Evolutionary conservation across 2,113 vertebrate species (phyloP).

Genomic region (Spilogale gracilis): DNA sequence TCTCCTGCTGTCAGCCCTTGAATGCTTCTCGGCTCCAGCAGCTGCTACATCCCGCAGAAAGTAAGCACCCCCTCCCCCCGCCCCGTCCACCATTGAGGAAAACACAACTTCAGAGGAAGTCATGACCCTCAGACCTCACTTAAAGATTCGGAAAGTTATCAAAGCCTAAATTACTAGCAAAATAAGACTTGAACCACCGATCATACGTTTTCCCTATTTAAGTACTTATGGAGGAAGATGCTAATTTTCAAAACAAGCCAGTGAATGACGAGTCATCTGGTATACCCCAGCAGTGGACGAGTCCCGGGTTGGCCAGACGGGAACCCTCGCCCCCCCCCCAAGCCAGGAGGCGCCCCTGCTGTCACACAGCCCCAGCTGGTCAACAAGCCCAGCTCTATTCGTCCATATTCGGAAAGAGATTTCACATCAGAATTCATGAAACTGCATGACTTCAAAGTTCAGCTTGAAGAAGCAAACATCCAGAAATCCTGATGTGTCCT

Average conservation of each 20-base stretch:
- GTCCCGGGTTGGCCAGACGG: not conserved
- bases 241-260: not conserved
- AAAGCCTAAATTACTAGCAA: not conserved
- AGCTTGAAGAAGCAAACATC: not conserved
- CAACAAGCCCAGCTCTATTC: not conserved
- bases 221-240: not conserved
- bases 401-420: not conserved
- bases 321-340: no score
- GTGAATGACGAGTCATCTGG: not conserved
- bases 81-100: not conserved
- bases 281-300: accelerated
- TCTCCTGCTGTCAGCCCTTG: not conserved
- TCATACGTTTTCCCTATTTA: not conserved
- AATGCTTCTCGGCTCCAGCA: not conserved
- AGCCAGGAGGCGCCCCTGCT: not conserved
- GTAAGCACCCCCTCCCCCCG: conserved; percentile 11
- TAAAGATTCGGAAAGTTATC: not conserved
- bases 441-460: not conserved
- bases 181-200: not conserved
- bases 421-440: not conserved
- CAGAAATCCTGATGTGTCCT: not conserved
- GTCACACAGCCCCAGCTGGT: accelerated
- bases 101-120: not conserved
- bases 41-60: not conserved
- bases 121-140: conserved; percentile 2